Evolutionary conservation across 2,113 vertebrate genomes (phyloP), one percentile per base, ranked within the genome.

Genomic region (Scolopax mira): DNA sequence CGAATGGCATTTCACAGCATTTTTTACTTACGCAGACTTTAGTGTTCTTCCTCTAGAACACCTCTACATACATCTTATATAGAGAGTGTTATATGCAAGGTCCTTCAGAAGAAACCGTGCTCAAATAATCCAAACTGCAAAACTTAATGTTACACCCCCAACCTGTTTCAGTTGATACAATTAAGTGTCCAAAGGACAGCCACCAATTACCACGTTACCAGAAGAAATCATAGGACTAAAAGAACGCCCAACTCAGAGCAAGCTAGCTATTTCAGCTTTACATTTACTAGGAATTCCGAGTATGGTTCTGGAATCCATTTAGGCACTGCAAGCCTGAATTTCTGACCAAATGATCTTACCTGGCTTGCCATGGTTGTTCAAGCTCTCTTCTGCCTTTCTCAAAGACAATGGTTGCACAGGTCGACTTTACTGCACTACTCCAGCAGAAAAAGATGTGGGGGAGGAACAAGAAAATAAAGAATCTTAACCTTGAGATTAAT

Each of bases 21-120:
- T 54, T 91, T 91, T 96, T 97, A 97, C 97, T 97, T 97, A 97
- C 97, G 96, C 94, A 94, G 85, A 42, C 86, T 95, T 96, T 95
- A 95, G 64, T 8, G 94, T 89, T 97, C 94, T 90, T 94, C 96
- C 92, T 89, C 79, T 96, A 96, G 10, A 92, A 94, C 85, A 94
- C 72, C 85, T 97, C 77, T 93, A 93, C 70, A 79, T 71, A 15
- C 48, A 21, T 16, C 82, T 93, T 80, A 95, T 0, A 93, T 27
- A 93, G 57, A 94, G 92, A 18, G 69, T 79, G 72, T 96, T 72
- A 87, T 0, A 30, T 4, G 3, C 95, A 89, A 94, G 82, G 67
- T 96, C 93, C 93, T 96, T 95, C 94, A 93, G 73, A 67, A 93
- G 96, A 94, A 83, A 95, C 89, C 25, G 21, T 23, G 52, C 91